Base-by-base conservation (phyloP, 1,140 invertebrate species). In the Pemphigus obesinymphae region DNA sequence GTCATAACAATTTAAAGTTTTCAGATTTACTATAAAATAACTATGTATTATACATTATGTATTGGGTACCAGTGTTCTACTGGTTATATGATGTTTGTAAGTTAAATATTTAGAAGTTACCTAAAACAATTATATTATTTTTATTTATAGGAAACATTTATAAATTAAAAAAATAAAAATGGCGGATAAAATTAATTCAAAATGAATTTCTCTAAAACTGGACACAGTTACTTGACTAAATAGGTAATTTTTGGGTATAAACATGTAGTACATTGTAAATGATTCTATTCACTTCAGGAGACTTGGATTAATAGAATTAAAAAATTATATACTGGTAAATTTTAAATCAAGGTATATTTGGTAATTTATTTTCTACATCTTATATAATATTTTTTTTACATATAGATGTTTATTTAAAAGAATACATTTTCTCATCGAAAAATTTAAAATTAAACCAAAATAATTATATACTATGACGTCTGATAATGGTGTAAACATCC, bases 381-480 rank as follows among this genome's bases (percentile, higher is more conserved):
- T n/a, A n/a, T n/a, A n/a, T n/a, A n/a, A n/a, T n/a, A n/a, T n/a
- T n/a, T n/a, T n/a, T n/a, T 61, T 29, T 31, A 29, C 13, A n/a
- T n/a, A n/a, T n/a, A 55, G 23, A 23, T 26, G 4, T 1, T 26
- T 40, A 73, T 45, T 73, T 73, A 73, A 73, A 45, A 45, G 70
- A 37, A 23, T 26, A n/a, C n/a, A 73, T 73, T n/a, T 26, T 40
- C 17, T 45, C 20, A 10, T 73, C 11, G 48, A 26, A 26, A 43
- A 40, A 45, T 73, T 73, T n/a, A 48, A 73, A 48, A 73, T 73
- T 73, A n/a, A 40, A 11, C 40, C 5, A 45, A 73, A 26, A 20
- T 43, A 75, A 48, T 3, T 75, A 17, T 75, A 76, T 29, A 85
- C 84, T 20, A 70, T 76, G 15, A 86, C 86, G 20, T 85, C 85